Base-by-base conservation (phyloP, 2,888 invertebrate species). In the Drosophila monieri region DNA sequence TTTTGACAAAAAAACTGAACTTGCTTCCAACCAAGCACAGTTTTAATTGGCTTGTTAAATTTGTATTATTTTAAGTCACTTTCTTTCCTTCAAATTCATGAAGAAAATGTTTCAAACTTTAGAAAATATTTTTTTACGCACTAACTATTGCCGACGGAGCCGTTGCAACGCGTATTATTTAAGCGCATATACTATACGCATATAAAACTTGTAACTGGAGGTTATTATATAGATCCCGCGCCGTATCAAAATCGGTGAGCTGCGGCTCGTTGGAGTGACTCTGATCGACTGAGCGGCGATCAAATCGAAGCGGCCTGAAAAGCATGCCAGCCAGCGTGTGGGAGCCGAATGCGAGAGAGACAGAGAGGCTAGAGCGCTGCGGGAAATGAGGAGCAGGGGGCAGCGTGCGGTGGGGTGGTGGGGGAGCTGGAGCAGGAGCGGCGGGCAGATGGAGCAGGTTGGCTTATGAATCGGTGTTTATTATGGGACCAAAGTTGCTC, bases 271-370 rank as follows among this genome's bases (percentile, higher is more conserved):
- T 80, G 78, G 77, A 88, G 73, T 76, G 78, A 74, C 88, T 79
- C 78, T 77, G 84, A 88, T 87, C 89, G 84, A 88, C 88, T 88
- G 88, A 88, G 84, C 76, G 76, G 54, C 73, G 73, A 76, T 77
- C 76, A 74, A 73, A 74, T 65, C 62, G 70, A 65, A 65, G 76
- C 66, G 61, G 62, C 58, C 61, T 48, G 67, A 64, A 71, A 57
- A 73, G 70, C 56, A 30, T 6, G 49, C 9, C 14, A 9, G 21
- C 43, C 14, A 9, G 15, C 47, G 41, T 44, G 46, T 39, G 47
- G 39, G 60, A 56, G 35, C 54, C 54, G 9, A 25, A 35, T 35
- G 35, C 35, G 35, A n/a, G 27, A 52, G 60, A 37, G 59, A 41
- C 18, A 9, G 15, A 27, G 18, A 39, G 48, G 25, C 37, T 18